phyloP scores from a whole-genome alignment of 2,113 vertebrate species.

The Camelus dromedarius region DNA sequence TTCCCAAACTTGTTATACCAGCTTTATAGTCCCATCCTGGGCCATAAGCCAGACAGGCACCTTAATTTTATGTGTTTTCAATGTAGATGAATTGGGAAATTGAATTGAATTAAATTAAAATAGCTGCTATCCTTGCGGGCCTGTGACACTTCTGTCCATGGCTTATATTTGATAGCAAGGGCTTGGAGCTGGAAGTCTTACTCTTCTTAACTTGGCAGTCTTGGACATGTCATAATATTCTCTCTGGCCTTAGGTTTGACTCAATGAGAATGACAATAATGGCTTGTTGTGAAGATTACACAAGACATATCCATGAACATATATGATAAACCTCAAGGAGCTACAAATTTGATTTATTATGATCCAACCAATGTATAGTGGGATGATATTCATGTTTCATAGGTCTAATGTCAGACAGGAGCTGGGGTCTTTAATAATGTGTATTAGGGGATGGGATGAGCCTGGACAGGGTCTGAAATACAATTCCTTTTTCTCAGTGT shows the following conservation, averaged over 20 bases:
- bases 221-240: background rate
- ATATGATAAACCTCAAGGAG: background rate
- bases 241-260: background rate
- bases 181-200: background rate
- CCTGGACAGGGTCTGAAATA: background rate
- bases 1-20: background rate
- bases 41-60: background rate
- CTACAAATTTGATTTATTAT: background rate
- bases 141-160: background rate
- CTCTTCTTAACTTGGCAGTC: background rate
- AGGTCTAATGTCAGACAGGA: background rate
- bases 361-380: background rate
- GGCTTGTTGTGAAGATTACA: background rate
- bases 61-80: slow-evolving; percentile 12
- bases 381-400: background rate
- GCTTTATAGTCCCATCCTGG: background rate
- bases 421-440: background rate
- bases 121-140: background rate
- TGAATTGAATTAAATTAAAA: background rate
- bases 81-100: background rate
- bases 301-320: background rate
- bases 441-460: background rate
- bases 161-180: background rate
- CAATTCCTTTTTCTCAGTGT: background rate
- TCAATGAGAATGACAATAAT: background rate